These are phyloP conservation scores for Odontocerum albicorne DNA, from an alignment of 2,888 invertebrate genomes.

Conservation along the genomic window DNA sequence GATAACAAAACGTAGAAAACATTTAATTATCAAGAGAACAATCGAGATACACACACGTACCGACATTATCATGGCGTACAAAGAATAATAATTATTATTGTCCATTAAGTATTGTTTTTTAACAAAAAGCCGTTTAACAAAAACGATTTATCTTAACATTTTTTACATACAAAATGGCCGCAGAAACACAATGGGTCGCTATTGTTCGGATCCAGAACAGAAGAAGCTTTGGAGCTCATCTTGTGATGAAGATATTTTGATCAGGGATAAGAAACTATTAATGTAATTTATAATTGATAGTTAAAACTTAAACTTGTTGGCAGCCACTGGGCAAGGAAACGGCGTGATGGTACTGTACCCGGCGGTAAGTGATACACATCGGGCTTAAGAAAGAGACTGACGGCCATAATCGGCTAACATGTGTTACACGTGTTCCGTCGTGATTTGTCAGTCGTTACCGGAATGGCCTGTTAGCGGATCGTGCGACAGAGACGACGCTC, in stretches of 20 bases:
- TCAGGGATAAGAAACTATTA: constrained; percentile 8
- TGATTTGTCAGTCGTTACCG: too few relatives aligned
- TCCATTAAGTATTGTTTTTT: constrained; percentile 35
- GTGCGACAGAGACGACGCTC: too few relatives aligned
- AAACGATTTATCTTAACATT: constrained; percentile 33
- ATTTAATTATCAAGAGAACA: constrained; percentile 28
- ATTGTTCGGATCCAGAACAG: constrained; percentile 26
- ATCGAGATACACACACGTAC: constrained; percentile 13
- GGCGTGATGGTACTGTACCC: too few relatives aligned
- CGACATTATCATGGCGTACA: constrained; percentile 3
- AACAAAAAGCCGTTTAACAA: constrained; percentile 34
- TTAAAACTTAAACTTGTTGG: too few relatives aligned
- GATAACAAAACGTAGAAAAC: constrained; percentile 21
- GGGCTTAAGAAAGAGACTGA: too few relatives aligned
- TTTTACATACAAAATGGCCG: constrained; percentile 3
- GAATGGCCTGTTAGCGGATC: too few relatives aligned
- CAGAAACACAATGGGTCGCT: constrained; percentile 23
- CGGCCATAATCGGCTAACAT: too few relatives aligned
- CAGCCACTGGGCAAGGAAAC: too few relatives aligned
- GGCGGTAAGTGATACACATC: too few relatives aligned
- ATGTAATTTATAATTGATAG: too few relatives aligned
- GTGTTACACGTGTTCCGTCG: too few relatives aligned
- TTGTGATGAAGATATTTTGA: constrained; percentile 2
- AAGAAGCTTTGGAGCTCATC: constrained; percentile 7
- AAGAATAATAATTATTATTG: constrained; percentile 30